phyloP scores from a whole-genome alignment of 2,113 vertebrate species.

The Albula goreensis region DNA sequence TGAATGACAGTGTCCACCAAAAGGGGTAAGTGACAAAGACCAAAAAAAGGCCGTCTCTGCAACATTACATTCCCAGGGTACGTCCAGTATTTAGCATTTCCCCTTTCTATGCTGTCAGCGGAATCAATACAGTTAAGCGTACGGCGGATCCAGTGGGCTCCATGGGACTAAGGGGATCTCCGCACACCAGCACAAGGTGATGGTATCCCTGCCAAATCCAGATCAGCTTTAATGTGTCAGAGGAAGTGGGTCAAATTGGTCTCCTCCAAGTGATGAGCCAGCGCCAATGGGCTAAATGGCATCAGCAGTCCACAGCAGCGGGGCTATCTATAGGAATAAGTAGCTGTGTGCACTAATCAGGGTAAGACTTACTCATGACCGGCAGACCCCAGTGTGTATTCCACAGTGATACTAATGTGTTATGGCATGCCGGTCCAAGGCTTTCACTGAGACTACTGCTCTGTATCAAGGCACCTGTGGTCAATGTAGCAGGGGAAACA shows the following conservation, averaged over 20 bases:
- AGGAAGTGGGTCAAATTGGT: conserved; percentile 41
- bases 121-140: neutral
- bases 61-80: no score
- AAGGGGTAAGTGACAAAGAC: neutral
- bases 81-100: neutral
- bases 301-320: neutral
- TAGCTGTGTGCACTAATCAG: conserved; percentile 41
- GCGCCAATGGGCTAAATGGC: conserved; percentile 21
- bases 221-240: conserved; percentile 41
- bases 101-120: neutral
- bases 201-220: conserved; percentile 33
- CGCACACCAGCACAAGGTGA: conserved; percentile 16
- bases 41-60: neutral
- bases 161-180: neutral
- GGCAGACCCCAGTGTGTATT: neutral
- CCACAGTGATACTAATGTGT: no score
- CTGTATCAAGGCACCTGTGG: no score
- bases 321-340: conserved; percentile 50
- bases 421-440: no score
- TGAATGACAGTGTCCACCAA: no score
- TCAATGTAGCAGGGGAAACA: no score
- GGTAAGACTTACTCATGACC: conserved; percentile 21
- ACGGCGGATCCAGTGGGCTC: neutral
- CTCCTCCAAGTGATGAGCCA: conserved; percentile 44
- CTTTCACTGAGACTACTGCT: no score